Evolutionary conservation across 2,113 vertebrate genomes (phyloP).

Genomic region (Tichodroma muraria): DNA sequence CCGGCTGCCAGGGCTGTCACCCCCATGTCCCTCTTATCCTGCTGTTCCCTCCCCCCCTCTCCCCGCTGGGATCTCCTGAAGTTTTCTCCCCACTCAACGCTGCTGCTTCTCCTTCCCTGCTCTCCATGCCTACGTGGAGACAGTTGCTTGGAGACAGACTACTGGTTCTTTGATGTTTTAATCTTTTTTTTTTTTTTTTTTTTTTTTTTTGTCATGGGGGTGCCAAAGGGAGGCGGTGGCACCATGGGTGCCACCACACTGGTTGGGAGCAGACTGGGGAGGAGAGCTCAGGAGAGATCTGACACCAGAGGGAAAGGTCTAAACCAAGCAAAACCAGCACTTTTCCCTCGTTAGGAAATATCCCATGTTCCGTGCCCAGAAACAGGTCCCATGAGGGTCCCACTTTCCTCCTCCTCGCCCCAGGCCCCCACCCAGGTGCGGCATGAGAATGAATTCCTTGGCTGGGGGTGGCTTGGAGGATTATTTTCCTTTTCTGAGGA

Average conservation of each 20-base stretch:
- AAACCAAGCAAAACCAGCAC: neutral
- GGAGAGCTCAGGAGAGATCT: neutral
- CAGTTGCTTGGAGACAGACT: slow-evolving; percentile 45
- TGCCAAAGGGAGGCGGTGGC: neutral
- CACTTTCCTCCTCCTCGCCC: accelerated
- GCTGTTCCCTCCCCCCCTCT: neutral
- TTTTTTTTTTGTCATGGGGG: neutral
- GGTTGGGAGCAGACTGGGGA: neutral
- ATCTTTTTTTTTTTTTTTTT: neutral
- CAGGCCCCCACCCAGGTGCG: neutral
- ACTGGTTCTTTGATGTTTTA: neutral
- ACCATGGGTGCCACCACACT: accelerated
- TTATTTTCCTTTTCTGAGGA: neutral
- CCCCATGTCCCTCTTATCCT: neutral
- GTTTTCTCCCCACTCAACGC: neutral
- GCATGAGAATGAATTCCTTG: neutral
- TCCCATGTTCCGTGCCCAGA: accelerated
- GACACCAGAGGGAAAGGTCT: neutral
- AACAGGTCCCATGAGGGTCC: neutral
- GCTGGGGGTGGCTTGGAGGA: neutral
- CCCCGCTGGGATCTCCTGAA: neutral
- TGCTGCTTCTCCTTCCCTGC: neutral
- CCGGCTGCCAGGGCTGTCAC: neutral
- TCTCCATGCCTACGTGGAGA: neutral
- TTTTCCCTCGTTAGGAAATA: neutral